These are phyloP conservation scores for Xyrichtys novacula DNA, from an alignment of 2,797 vertebrate genomes.

Conservation along the genomic window DNA sequence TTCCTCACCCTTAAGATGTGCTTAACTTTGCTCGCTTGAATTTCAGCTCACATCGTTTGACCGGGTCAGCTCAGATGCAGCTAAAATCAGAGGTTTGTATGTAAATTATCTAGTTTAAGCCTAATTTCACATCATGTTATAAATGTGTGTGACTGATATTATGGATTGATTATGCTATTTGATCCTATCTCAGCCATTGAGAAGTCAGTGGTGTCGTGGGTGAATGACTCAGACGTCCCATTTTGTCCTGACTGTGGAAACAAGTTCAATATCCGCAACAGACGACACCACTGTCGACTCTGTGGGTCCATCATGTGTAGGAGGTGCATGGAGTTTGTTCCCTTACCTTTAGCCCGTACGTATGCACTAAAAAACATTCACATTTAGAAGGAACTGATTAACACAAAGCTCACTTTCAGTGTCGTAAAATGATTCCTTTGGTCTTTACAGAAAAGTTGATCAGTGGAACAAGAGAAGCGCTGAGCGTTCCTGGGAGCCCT, in stretches of 20 bases:
- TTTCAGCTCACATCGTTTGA: constrained; percentile 96
- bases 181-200: constrained; percentile 88
- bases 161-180: not conserved
- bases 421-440: not conserved
- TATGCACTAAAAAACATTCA: constrained; percentile 25
- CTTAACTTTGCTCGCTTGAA: constrained; percentile 41
- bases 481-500: constrained; percentile 88
- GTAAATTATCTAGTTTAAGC: not conserved
- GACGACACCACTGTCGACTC: constrained; percentile 97
- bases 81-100: constrained; percentile 93
- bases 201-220: constrained; percentile 97
- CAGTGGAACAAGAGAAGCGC: constrained; percentile 89
- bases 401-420: not conserved
- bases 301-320: constrained; percentile 99
- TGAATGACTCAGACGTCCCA: constrained; percentile 95
- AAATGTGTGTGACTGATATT: not conserved
- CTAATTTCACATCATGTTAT: not conserved
- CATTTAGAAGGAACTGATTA: not conserved
- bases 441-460: constrained; percentile 90
- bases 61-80: constrained; percentile 90
- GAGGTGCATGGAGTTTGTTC: constrained; percentile 94
- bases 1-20: not conserved
- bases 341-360: constrained; percentile 92
- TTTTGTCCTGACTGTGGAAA: constrained; percentile 98
- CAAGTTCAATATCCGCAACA: constrained; percentile 94